Evolutionary conservation across 2,797 vertebrate genomes (phyloP), one percentile per base, ranked within the genome.

Genomic region (Lates japonicus): DNA sequence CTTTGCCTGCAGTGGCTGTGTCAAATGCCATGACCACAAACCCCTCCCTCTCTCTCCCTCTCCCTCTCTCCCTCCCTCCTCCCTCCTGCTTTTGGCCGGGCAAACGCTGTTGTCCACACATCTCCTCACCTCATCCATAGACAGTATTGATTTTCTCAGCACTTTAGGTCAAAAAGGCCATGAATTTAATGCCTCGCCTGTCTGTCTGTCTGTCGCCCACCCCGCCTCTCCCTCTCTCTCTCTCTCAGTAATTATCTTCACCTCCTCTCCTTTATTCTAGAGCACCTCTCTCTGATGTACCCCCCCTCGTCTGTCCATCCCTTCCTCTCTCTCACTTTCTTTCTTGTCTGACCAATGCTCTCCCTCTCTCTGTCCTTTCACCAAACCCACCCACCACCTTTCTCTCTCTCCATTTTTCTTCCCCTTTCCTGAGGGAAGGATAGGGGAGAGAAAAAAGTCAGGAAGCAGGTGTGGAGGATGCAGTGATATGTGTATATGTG

Each of bases 381-480:
- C 67, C 76, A 80, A 87, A 83, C 62, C 65, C 71, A 75, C 71
- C 80, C 75, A 71, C 64, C 79, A 55, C 62, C 73, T 58, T 69
- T 69, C 70, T 37, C 48, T 76, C 61, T 58, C 54, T 57, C 10
- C 39, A 22, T 61, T 57, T 88, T 74, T 87, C 74, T 33, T 20
- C 16, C 57, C 33, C 49, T 79, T 76, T 94, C 90, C 92, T 90
- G 87, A 74, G 90, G 90, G 88, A 88, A 87, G 92, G 70, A 87
- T 63, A 77, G 85, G 70, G 80, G 79, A 67, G 63, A 74, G 68
- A 69, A 64, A 76, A 70, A 77, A 90, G 85, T 78, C 81, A 75
- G 79, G 83, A 88, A 82, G 83, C 80, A 88, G 91, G 88, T 82
- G 90, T 83, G 79, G 80, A 61, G 73, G 76, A 70, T 69, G 68